These are phyloP conservation scores for Mellilla xanthometata DNA, from an alignment of 2,888 invertebrate species.

Conservation along the genomic window DNA sequence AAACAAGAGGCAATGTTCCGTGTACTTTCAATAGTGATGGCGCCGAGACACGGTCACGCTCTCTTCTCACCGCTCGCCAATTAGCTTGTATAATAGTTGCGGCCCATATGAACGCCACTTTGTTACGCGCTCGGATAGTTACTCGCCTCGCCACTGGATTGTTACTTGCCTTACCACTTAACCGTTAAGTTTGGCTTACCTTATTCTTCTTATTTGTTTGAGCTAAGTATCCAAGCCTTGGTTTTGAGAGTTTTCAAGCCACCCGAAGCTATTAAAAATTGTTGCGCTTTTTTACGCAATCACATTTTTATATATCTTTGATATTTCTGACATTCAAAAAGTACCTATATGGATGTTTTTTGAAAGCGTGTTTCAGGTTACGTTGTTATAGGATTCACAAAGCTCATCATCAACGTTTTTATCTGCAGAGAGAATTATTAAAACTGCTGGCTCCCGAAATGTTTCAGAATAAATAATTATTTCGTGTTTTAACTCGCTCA, in stretches of 20 bases:
- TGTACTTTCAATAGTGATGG: slow-evolving; percentile 35
- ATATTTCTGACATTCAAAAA: no score
- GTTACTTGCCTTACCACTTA: no score
- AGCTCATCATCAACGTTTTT: slow-evolving; percentile 1
- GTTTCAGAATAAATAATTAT: slow-evolving; percentile 15
- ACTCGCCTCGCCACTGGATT: no score
- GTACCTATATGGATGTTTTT: no score
- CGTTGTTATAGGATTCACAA: not conserved
- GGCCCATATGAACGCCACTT: slow-evolving; percentile 28
- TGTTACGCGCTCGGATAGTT: slow-evolving; percentile 9
- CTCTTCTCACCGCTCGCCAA: slow-evolving; percentile 56
- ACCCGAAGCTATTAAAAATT: no score
- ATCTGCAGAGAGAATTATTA: slow-evolving; percentile 8
- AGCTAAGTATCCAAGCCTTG: no score
- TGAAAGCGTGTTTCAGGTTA: no score
- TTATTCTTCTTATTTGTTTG: no score
- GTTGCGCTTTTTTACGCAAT: no score
- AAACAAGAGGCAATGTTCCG: not conserved
- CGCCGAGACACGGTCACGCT: slow-evolving; percentile 50
- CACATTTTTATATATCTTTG: no score
- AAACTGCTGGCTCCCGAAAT: slow-evolving; percentile 3
- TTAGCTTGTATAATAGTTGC: slow-evolving; percentile 53
- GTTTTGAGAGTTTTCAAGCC: no score
- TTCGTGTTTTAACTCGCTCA: slow-evolving; percentile 12
- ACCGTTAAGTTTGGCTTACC: no score